Evolutionary conservation across 2,113 vertebrate genomes (phyloP), one percentile per base, ranked within the genome.

Genomic region (Clarias magur): DNA sequence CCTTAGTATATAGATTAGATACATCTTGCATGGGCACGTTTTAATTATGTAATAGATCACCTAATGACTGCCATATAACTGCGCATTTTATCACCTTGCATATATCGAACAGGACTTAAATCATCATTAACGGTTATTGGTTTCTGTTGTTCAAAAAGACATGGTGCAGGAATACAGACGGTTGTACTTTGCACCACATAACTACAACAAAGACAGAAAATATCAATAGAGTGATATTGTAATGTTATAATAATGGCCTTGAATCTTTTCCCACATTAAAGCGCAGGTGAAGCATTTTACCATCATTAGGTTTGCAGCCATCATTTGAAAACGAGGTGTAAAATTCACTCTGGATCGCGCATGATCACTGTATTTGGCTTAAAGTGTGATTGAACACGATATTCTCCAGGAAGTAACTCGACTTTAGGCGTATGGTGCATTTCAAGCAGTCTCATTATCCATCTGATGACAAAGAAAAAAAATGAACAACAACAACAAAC

Each of bases 391-490:
- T 84, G 16, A 34, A 59, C 65, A 62, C 30, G 27, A 60, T 4
- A 57, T 23, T 19, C 38, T 60, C 57, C 57, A 62, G 56, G 57
- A 83, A 83, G 27, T 54, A 17, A 53, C 67, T 8, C 68, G 25
- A 57, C n/a, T 84, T 84, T 72, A 48, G 79, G 23, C 63, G 34
- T 57, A 38, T 34, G 38, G 21, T 23, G 67, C 27, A 73, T 84
- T 70, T 65, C 56, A 84, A 84, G 54, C 65, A 56, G 63, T 73
- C 30, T 70, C 48, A 83, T 70, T 56, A 83, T 70, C 16, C 48
- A 30, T 53, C 15, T 34, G 23, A 9, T 48, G 11, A 38, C 10
- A 1, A 25, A 34, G 63, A 7, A 82, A 78, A n/a, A 53, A 2
- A 4, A 25, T 8, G 5, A 82, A 48, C 25, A 82, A n/a, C 25